Evolutionary conservation across 2,113 vertebrate genomes (phyloP), one percentile per base, ranked within the genome.

Genomic region (Campylomormyrus numenius): DNA sequence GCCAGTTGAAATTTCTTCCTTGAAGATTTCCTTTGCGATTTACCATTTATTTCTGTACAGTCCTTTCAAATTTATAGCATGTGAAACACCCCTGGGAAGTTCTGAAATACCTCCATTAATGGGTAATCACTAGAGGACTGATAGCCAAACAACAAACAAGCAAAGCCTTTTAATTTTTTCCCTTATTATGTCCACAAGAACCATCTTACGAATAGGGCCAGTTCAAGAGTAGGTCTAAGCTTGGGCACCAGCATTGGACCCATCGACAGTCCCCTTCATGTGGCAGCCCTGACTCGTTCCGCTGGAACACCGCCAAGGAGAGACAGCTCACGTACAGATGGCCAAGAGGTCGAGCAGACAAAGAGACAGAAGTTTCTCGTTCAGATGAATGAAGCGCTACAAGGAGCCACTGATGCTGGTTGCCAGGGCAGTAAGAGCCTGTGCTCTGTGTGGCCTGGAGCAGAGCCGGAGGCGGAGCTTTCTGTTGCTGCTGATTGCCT

Each of bases 401-500:
- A 70, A 27, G 35, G 87, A 88, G 87, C 39, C 42, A n/a, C 21
- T 66, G 53, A 66, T 66, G 56, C 53, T 50, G 62, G 58, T n/a
- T 31, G 39, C 31, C 91, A 91, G 87, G 3, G 91, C 91, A 86
- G 45, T 88, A 87, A 92, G 91, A 90, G 90, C 91, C 92, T 89
- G 17, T 42, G 74, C 35, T 80, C 70, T 90, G 92, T 91, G 90
- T 91, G 92, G 90, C 88, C 89, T 93, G 90, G 91, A 77, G 90
- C 93, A 92, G 91, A 91, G 93, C 93, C 92, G 91, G 89, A 85
- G 91, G 91, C 91, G 91, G 90, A 91, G 90, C 90, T 92, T 88
- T 94, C 92, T 91, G 91, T 92, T 92, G 50, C 91, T 93, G 92
- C 92, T 92, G 94, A 92, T 95, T 92, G 94, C 93, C 93, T 94